These are phyloP conservation scores for Argyresthia albistria DNA, from an alignment of 2,888 invertebrate species.

Conservation along the genomic window DNA sequence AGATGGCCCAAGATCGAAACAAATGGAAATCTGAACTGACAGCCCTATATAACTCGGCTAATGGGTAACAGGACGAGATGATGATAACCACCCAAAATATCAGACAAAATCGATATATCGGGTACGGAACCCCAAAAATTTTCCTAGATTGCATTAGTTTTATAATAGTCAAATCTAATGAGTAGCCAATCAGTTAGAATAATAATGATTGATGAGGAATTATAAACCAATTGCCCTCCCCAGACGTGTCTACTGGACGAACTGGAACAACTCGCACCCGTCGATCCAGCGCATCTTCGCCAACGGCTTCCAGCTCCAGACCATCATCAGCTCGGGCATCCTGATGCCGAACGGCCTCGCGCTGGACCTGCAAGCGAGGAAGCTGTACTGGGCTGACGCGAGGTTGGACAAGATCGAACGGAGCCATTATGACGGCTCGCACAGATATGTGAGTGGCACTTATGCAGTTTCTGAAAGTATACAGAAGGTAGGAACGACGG, in stretches of 20 bases:
- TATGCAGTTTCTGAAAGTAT: background rate
- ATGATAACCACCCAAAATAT: too few species aligned
- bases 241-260: conserved; percentile 88
- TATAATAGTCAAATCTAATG: too few species aligned
- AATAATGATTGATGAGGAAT: too few species aligned
- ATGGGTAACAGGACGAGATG: too few species aligned
- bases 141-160: too few species aligned
- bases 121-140: too few species aligned
- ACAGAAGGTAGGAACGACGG: too few species aligned
- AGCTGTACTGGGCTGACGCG: conserved; percentile 91
- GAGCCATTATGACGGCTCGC: conserved; percentile 84
- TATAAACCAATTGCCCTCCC: background rate
- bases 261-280: conserved; percentile 88
- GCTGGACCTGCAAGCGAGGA: conserved; percentile 79
- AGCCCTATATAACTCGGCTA: too few species aligned
- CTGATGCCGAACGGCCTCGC: conserved; percentile 91
- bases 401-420: conserved; percentile 78
- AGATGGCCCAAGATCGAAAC: too few species aligned
- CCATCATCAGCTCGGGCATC: conserved; percentile 83
- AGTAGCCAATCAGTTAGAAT: too few species aligned
- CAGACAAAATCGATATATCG: too few species aligned
- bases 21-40: too few species aligned
- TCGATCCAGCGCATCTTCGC: conserved; percentile 84
- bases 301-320: conserved; percentile 77
- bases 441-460: conserved; percentile 68